Evolutionary conservation across 2,797 vertebrate genomes (phyloP).

Genomic region (Synaphobranchus kaupii): DNA sequence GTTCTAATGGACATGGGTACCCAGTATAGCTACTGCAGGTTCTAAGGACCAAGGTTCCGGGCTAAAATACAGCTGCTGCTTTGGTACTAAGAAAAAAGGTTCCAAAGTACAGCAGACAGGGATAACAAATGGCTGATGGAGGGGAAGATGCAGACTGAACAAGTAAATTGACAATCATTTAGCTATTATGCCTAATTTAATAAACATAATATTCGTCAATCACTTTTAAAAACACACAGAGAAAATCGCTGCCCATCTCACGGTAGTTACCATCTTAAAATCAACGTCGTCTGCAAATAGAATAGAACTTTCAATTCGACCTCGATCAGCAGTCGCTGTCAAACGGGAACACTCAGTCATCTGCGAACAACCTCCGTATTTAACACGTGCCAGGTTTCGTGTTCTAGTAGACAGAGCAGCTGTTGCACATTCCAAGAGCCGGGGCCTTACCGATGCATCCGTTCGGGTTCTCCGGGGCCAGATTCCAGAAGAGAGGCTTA

Average conservation of each 20-base stretch:
- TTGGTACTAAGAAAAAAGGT: neutral
- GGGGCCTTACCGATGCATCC: slow-evolving; percentile 80
- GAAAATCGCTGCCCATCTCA: too few relatives aligned
- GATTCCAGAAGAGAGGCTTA: slow-evolving; percentile 89
- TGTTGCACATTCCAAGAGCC: neutral
- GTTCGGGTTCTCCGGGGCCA: slow-evolving; percentile 71
- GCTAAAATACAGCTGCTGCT: too few relatives aligned
- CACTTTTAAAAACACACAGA: too few relatives aligned
- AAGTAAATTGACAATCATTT: too few relatives aligned
- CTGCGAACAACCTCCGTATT: neutral
- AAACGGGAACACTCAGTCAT: neutral
- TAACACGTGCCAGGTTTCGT: neutral
- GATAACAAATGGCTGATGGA: too few relatives aligned
- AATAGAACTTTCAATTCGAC: too few relatives aligned
- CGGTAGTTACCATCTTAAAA: too few relatives aligned
- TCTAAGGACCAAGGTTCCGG: neutral
- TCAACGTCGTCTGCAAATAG: too few relatives aligned
- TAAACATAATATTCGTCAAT: too few relatives aligned
- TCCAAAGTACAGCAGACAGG: neutral
- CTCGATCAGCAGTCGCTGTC: neutral
- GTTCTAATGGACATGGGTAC: neutral
- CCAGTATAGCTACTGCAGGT: neutral
- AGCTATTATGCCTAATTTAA: too few relatives aligned
- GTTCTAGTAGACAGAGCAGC: neutral
- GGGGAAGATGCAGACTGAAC: too few relatives aligned